phyloP scores from a whole-genome alignment of 2,113 vertebrate genomes.

The Bufo gargarizans region DNA sequence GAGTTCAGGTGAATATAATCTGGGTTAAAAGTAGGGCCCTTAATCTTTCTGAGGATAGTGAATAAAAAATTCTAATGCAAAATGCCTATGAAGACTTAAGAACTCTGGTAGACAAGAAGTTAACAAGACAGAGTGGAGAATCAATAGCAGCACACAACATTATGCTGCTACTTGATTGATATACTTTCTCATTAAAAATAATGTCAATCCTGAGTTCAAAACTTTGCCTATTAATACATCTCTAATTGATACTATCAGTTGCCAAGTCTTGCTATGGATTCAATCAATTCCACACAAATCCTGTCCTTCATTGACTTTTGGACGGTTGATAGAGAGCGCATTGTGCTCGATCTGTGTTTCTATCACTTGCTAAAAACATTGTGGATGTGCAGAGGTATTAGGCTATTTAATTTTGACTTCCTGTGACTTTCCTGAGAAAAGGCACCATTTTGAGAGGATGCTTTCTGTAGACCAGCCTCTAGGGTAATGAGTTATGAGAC shows the following conservation, averaged over 20 bases:
- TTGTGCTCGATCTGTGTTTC: constrained; percentile 55
- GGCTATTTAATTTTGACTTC: constrained; percentile 69
- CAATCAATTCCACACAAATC: constrained; percentile 69
- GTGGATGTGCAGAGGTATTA: constrained; percentile 57
- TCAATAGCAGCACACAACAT: constrained; percentile 58
- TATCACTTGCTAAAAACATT: constrained; percentile 60
- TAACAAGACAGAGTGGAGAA: constrained; percentile 55
- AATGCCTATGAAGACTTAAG: background rate
- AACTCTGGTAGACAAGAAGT: constrained; percentile 5
- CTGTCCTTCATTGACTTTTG: constrained; percentile 65
- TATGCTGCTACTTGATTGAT: constrained; percentile 69
- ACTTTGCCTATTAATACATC: constrained; percentile 68
- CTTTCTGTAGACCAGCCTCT: constrained; percentile 67
- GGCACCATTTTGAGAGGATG: constrained; percentile 62
- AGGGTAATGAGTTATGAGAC: constrained; percentile 73
- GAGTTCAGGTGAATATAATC: background rate
- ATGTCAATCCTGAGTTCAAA: constrained; percentile 64
- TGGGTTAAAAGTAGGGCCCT: background rate
- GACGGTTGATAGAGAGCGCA: constrained; percentile 54
- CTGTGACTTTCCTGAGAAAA: constrained; percentile 69
- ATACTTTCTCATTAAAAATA: constrained; percentile 72
- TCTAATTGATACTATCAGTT: constrained; percentile 66
- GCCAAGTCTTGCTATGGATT: constrained; percentile 61
- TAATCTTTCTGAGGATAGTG: background rate
- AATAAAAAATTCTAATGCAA: background rate